Percentiles rank a stretch among this genome's conserved stretches.
phyloP scores from a whole-genome alignment of 1,140 invertebrate species.

The Andrena cerasifolii region DNA sequence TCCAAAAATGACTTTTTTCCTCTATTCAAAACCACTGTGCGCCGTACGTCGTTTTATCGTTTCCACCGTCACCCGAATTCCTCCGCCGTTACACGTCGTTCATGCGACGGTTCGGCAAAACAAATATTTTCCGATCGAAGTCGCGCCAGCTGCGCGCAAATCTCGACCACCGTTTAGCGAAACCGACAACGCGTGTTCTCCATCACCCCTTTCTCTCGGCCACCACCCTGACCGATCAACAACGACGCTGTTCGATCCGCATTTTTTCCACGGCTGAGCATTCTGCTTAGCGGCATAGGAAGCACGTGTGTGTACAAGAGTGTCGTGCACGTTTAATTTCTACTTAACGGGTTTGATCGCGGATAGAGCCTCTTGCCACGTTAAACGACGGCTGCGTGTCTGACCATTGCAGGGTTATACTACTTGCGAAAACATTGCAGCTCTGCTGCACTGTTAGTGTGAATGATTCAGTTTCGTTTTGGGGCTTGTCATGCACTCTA shows the following conservation, averaged over 20 bases:
- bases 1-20: too few species aligned
- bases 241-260: conserved; percentile 30
- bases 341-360: background rate
- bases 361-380: background rate
- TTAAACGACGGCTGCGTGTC: background rate
- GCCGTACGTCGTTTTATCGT: conserved; percentile 17
- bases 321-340: background rate
- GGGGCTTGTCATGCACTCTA: too few species aligned
- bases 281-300: conserved; percentile 1
- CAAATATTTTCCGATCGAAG: conserved; percentile 55
- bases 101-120: conserved; percentile 37
- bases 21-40: too few species aligned
- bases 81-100: conserved; percentile 25
- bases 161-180: conserved; percentile 46
- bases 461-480: too few species aligned
- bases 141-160: conserved; percentile 43
- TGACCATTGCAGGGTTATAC: background rate
- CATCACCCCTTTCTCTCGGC: conserved; percentile 1
- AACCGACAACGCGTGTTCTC: conserved; percentile 24
- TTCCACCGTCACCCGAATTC: conserved; percentile 30
- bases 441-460: too few species aligned
- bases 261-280: background rate
- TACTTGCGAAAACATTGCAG: background rate
- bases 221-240: conserved; percentile 31
- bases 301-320: background rate